A percentile compares a stretch with the other conserved stretches of the same genome.
phyloP scores from a whole-genome alignment of 2,797 vertebrate genomes.

The Ambastaia sidthimunki region DNA sequence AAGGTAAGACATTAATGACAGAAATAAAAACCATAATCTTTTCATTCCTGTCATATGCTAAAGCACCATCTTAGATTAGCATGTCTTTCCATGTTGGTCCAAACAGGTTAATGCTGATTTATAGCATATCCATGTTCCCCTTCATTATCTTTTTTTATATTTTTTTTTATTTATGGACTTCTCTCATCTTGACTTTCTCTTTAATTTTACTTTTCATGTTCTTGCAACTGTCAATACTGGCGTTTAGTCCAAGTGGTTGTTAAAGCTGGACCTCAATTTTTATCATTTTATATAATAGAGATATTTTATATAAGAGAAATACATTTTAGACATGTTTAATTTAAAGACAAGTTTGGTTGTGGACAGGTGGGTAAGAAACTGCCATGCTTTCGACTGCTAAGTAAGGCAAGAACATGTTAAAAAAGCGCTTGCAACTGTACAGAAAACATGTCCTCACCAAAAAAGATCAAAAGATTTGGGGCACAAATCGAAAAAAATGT shows the following conservation, averaged over 20 bases:
- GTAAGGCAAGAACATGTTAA: conserved; percentile 71
- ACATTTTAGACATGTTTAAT: conserved; percentile 80
- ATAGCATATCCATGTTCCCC: no score
- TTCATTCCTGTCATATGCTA: conserved; percentile 58
- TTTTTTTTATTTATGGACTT: not conserved
- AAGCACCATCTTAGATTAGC: conserved; percentile 37
- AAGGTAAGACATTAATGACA: conserved; percentile 83
- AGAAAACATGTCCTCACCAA: no score
- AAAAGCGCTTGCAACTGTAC: not conserved
- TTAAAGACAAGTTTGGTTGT: conserved; percentile 77
- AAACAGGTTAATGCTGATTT: not conserved
- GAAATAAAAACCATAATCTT: not conserved
- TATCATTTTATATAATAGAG: no score
- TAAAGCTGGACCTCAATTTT: conserved; percentile 76
- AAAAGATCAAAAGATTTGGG: no score
- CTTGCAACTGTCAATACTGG: conserved; percentile 77
- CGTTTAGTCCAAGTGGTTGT: conserved; percentile 71
- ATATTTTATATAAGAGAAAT: conserved; percentile 80
- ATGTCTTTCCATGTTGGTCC: not conserved
- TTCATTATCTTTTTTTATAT: no score
- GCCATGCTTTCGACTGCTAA: conserved; percentile 59
- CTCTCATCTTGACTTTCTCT: conserved; percentile 35
- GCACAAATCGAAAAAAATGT: no score
- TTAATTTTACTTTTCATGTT: not conserved
- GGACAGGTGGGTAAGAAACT: conserved; percentile 73